phyloP scores from a whole-genome alignment of 1,140 invertebrate species.

The Samia ricini region DNA sequence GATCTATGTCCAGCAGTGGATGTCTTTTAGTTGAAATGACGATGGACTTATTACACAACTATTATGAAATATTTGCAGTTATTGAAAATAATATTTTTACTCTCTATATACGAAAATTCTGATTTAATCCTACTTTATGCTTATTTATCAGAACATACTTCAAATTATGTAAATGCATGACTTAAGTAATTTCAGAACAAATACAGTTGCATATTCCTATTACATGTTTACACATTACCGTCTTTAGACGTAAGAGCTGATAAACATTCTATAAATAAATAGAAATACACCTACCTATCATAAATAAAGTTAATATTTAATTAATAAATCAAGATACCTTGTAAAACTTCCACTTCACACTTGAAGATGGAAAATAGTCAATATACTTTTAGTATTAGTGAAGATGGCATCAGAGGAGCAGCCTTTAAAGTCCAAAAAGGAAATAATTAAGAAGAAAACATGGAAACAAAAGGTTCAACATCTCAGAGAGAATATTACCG shows the following conservation, averaged over 20 bases:
- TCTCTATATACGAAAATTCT: background rate
- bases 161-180: background rate
- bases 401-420: slow-evolving; percentile 43
- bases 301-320: slow-evolving; percentile 7
- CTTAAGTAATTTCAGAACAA: slow-evolving; percentile 10
- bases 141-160: background rate
- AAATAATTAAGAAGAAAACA: slow-evolving; percentile 46
- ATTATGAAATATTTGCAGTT: too few species aligned
- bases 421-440: slow-evolving; percentile 41
- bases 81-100: background rate
- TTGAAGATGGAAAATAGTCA: slow-evolving; percentile 1
- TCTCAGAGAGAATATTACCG: slow-evolving; percentile 71
- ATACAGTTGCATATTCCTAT: background rate
- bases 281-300: slow-evolving; percentile 10
- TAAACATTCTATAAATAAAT: slow-evolving; percentile 19
- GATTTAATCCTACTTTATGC: background rate
- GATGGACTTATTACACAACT: too few species aligned
- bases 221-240: slow-evolving; percentile 5
- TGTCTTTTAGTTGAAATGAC: too few species aligned
- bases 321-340: slow-evolving; percentile 4
- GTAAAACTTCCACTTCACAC: background rate
- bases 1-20: too few species aligned
- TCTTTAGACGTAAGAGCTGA: slow-evolving; percentile 27
- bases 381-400: slow-evolving; percentile 10
- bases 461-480: slow-evolving; percentile 72